phyloP scores from a whole-genome alignment of 2,113 vertebrate species.

The Lepisosteus osseus region DNA sequence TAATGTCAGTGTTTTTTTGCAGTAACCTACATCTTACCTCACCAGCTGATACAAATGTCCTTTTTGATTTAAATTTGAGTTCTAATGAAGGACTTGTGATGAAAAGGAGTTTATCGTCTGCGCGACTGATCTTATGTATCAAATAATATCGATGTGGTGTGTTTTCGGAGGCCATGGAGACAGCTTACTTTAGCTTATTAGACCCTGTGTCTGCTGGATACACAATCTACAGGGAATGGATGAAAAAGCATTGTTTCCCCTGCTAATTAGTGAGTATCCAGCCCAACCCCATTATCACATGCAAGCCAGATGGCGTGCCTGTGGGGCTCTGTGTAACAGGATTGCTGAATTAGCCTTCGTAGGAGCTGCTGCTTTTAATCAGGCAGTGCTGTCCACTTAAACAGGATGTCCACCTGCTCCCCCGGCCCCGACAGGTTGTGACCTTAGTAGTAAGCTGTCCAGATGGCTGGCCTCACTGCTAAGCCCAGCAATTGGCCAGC shows the following conservation, averaged over 20 bases:
- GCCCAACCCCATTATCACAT: constrained; percentile 47
- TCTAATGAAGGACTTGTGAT: too few relatives aligned
- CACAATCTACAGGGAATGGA: too few relatives aligned
- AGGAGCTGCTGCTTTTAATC: constrained; percentile 42
- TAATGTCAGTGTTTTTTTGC: too few relatives aligned
- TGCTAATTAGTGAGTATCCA: constrained; percentile 43
- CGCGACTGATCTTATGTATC: too few relatives aligned
- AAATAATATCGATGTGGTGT: too few relatives aligned
- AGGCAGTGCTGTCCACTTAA: constrained; percentile 43
- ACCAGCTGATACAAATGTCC: too few relatives aligned
- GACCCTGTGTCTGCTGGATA: too few relatives aligned
- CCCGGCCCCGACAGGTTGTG: constrained; percentile 39
- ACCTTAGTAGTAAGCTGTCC: constrained; percentile 42
- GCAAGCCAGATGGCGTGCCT: constrained; percentile 69
- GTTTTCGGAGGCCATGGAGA: too few relatives aligned
- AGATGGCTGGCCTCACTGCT: constrained; percentile 58
- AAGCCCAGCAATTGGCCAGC: not conserved
- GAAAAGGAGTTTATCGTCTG: too few relatives aligned
- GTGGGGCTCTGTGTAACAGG: constrained; percentile 47
- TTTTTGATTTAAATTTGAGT: too few relatives aligned
- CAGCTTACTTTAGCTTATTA: too few relatives aligned
- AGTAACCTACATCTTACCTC: too few relatives aligned
- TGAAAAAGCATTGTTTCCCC: not conserved
- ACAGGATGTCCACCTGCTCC: constrained; percentile 62
- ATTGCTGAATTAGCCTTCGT: constrained; percentile 38